phyloP scores from a whole-genome alignment of 2,888 invertebrate genomes.

The Mesodorylaimus sp. region DNA sequence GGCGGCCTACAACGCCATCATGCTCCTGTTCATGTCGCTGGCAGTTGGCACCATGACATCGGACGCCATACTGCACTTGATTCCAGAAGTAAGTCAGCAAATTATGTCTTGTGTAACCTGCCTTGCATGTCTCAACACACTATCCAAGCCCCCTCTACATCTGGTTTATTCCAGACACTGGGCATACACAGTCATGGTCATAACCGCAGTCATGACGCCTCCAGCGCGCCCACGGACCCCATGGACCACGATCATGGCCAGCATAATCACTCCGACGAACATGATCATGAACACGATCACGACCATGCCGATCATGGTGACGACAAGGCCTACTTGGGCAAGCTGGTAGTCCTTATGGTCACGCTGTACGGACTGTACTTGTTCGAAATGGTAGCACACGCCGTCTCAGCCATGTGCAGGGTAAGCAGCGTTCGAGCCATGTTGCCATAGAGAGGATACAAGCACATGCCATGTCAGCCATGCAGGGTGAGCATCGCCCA shows the following conservation, averaged over 20 bases:
- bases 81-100: slow-evolving; percentile 34
- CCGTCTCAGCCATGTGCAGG: too few relatives aligned
- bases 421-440: too few relatives aligned
- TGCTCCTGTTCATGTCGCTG: slow-evolving; percentile 35
- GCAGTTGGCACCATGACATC: slow-evolving; percentile 35
- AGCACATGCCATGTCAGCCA: too few relatives aligned
- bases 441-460: too few relatives aligned
- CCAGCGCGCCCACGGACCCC: too few relatives aligned
- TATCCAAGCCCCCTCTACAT: too few relatives aligned
- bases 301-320: too few relatives aligned
- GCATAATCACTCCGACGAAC: slow-evolving; percentile 10
- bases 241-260: slow-evolving; percentile 12
- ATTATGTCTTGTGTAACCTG: too few relatives aligned
- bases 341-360: slow-evolving; percentile 19
- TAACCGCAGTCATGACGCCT: too few relatives aligned
- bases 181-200: slow-evolving; percentile 12
- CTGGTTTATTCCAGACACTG: slow-evolving; percentile 1
- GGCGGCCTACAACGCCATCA: slow-evolving; percentile 28
- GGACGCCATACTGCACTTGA: slow-evolving; percentile 36
- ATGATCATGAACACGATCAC: too few relatives aligned
- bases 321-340: slow-evolving; percentile 15
- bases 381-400: slow-evolving; percentile 24
- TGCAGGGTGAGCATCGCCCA: too few relatives aligned
- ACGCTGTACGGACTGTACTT: slow-evolving; percentile 26
- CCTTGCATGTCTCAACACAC: too few relatives aligned